These are phyloP conservation scores for Lasius fuliginosus DNA, from an alignment of 2,888 invertebrate species.

Conservation along the genomic window DNA sequence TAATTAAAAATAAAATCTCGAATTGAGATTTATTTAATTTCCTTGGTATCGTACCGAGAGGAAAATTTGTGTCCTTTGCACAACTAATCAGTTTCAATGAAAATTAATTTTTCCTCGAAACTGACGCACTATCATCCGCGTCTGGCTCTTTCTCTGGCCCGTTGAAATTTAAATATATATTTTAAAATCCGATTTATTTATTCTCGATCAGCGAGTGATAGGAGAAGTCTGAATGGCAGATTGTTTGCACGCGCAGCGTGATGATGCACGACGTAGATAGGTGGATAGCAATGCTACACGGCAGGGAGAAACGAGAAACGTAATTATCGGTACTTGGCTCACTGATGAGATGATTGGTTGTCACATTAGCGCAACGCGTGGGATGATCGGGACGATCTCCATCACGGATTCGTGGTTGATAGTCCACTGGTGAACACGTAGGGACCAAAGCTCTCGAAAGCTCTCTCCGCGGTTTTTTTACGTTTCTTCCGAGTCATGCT, in stretches of 20 bases:
- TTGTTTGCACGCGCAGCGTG: slow-evolving; percentile 1
- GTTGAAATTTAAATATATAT: not conserved
- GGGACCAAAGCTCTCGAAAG: not conserved
- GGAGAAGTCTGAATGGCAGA: not conserved
- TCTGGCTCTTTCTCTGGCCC: too few species aligned
- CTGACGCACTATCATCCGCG: too few species aligned
- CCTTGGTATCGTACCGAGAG: too few species aligned
- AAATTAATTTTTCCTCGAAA: too few species aligned
- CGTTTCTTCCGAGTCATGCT: not conserved
- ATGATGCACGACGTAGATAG: slow-evolving; percentile 22
- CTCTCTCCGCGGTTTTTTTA: slow-evolving; percentile 3
- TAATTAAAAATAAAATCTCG: too few species aligned
- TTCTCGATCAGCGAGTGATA: not conserved
- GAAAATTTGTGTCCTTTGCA: too few species aligned
- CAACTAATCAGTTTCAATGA: too few species aligned
- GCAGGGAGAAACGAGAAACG: slow-evolving; percentile 51
- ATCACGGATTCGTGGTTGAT: not conserved
- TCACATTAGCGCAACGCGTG: slow-evolving; percentile 71
- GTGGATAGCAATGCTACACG: not conserved
- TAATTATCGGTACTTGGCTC: slow-evolving; percentile 74
- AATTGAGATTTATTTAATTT: too few species aligned
- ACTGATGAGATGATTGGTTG: slow-evolving; percentile 75
- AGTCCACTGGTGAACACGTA: not conserved
- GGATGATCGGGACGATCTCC: slow-evolving; percentile 68
- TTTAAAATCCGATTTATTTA: not conserved